Conservation (phyloP, 2,888 invertebrate species). For the Drosophila pseudotakahashii region DNA sequence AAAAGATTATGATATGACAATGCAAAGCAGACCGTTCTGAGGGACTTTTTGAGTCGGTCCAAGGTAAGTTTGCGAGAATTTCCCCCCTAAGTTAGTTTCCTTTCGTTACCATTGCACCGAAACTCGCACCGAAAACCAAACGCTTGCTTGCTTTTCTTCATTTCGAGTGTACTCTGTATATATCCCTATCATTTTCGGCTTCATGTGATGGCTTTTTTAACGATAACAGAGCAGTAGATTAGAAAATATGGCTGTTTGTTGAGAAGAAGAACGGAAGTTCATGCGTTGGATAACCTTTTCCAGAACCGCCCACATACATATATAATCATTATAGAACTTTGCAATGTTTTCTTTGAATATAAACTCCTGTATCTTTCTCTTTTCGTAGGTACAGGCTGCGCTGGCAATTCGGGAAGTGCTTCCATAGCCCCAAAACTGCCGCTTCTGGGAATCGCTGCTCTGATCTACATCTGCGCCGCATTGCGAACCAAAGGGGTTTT, state of each 20-base stretch:
- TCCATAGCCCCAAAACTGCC: conserved; percentile 58
- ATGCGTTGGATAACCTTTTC: conserved; percentile 32
- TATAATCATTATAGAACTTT: conserved; percentile 39
- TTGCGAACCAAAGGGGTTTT: conserved; percentile 62
- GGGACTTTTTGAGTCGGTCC: conserved; percentile 60
- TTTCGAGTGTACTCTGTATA: neutral
- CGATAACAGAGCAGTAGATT: conserved; percentile 1
- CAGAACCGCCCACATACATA: conserved; percentile 46
- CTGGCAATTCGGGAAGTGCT: conserved; percentile 68
- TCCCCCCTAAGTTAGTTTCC: conserved; percentile 47
- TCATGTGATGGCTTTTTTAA: conserved; percentile 6
- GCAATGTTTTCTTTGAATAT: neutral
- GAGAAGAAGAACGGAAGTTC: conserved; percentile 21
- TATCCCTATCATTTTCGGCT: conserved; percentile 48
- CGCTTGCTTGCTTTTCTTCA: conserved; percentile 36
- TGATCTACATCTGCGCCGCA: conserved; percentile 52
- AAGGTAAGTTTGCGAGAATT: conserved; percentile 78
- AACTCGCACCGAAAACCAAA: conserved; percentile 65
- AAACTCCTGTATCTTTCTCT: conserved; percentile 33
- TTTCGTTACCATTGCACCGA: conserved; percentile 67
- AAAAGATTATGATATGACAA: conserved; percentile 43
- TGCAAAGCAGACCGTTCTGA: conserved; percentile 57
- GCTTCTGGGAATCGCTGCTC: conserved; percentile 50
- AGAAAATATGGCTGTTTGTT: conserved; percentile 5
- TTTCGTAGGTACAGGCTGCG: conserved; percentile 73